These are phyloP conservation scores for Ditylenchus dipsaci DNA, from an alignment of 1,140 invertebrate genomes.

Conservation along the genomic window DNA sequence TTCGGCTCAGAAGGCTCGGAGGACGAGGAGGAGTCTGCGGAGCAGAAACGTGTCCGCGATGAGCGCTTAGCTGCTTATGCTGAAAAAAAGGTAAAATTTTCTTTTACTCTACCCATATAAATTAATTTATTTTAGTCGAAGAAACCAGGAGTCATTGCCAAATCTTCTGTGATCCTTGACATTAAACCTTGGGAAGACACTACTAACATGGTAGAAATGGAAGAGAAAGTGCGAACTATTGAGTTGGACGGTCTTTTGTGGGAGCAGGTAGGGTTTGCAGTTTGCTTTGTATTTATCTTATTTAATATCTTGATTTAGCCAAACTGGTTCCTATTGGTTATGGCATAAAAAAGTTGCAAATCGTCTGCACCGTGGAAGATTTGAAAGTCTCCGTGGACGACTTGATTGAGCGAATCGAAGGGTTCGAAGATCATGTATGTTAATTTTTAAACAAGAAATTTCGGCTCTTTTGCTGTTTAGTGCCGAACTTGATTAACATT, in stretches of 20 bases:
- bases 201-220: constrained; percentile 60
- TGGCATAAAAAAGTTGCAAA: constrained; percentile 69
- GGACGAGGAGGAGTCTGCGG: constrained; percentile 68
- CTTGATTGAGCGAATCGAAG: constrained; percentile 32
- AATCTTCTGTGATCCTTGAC: constrained; percentile 86
- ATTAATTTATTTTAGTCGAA: constrained; percentile 73
- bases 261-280: constrained; percentile 69
- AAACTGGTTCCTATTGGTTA: constrained; percentile 86
- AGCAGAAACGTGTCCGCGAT: constrained; percentile 8
- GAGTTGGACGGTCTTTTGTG: constrained; percentile 79
- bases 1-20: constrained; percentile 69
- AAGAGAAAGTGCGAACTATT: constrained; percentile 62
- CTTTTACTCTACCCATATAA: too few species aligned
- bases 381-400: constrained; percentile 67
- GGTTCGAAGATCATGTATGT: constrained; percentile 14
- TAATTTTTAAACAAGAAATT: not conserved
- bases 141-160: constrained; percentile 82
- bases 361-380: constrained; percentile 81
- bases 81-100: constrained; percentile 79
- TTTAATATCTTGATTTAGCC: constrained; percentile 61
- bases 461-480: not conserved
- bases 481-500: not conserved
- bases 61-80: constrained; percentile 9
- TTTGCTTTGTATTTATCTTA: not conserved
- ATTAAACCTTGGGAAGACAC: constrained; percentile 63